Base-by-base conservation (phyloP, 1,140 invertebrate species). In the Lutraria rhynchaena region DNA sequence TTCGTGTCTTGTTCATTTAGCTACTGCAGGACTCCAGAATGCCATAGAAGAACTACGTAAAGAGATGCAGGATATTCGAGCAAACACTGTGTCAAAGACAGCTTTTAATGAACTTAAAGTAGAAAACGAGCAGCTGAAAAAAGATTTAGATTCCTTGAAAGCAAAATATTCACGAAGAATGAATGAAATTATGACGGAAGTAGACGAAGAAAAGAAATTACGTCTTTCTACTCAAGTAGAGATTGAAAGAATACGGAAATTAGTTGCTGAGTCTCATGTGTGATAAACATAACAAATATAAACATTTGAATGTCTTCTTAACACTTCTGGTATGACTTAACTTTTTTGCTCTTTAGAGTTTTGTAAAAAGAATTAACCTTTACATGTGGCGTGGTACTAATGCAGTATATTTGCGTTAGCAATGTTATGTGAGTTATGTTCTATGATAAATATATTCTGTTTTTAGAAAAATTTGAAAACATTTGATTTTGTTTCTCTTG, bases 131-230 rank as follows among this genome's bases (percentile, higher is more conserved):
- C 83, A 81, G 53, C 67, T 92, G 35, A 84, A 86, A 74, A 84
- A 87, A 57, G 88, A 91, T 57, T 60, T 92, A 31, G 89, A 90
- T 7, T 58, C 81, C 11, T 53, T 90, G n/a, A 87, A 87, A 76
- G 85, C 81, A n/a, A 69, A 57, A 24, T 84, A 88, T 74, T 84
- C 88, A n/a, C 86, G 89, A 69, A 87, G 88, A 76, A 78, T 92
- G 46, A 65, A 83, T 61, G 90, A 92, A 51, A 78, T 92, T 4
- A 89, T 92, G 82, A 78, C 81, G 33, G 92, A 92, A 76, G 86
- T 92, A 11, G 92, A 92, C 70, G 92, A 92, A 41, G 92, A 92
- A 78, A 92, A 92, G 87, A 92, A 92, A 63, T 87, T 90, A 11
- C 84, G 92, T 27, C 85, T 92, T 1, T 88, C 86, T 63, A 91